Evolutionary conservation across 2,797 vertebrate species (phyloP), one percentile per base, ranked within the genome.

Genomic region (Sebastes nivosus): DNA sequence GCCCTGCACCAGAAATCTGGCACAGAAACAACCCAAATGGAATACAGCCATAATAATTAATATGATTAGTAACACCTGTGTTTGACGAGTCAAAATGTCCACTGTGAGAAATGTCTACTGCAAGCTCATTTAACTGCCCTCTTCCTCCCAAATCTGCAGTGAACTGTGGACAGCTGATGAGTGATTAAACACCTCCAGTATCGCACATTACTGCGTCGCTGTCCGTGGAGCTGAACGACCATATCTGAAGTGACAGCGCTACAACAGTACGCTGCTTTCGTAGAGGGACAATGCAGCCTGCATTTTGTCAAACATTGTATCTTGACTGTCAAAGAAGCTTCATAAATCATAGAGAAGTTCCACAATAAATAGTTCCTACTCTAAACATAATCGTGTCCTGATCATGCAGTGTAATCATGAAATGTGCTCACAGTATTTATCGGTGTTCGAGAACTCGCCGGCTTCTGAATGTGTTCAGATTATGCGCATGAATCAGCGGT

Each of bases 401-500:
- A 76, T 80, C 38, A 29, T 68, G 42, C 77, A 2, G 78, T 36
- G 74, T 66, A 63, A 83, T 80, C 73, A 67, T 24, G 50, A 61
- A 76, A 57, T n/a, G 42, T n/a, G 69, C 50, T 74, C 55, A 8
- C 13, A 20, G 58, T 63, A 63, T 86, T 84, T 87, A 79, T 85
- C 74, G 63, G 73, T 55, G 81, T 52, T 76, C 64, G 13, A 60
- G 42, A 82, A 58, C 50, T 70, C 2, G 0, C 57, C 24, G 4
- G 57, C 78, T 64, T 61, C 64, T 79, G n/a, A 77, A 80, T 79
- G 72, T 66, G 59, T 67, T 84, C 32, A 81, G 75, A 82, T 82
- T 89, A 89, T 89, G 90, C 83, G 90, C 82, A 85, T 88, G 82
- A 87, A 83, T 86, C 81, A 80, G 75, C 54, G 69, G 65, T 60